phyloP scores from a whole-genome alignment of 2,797 vertebrate genomes.

The Mormyrops attenuatus region DNA sequence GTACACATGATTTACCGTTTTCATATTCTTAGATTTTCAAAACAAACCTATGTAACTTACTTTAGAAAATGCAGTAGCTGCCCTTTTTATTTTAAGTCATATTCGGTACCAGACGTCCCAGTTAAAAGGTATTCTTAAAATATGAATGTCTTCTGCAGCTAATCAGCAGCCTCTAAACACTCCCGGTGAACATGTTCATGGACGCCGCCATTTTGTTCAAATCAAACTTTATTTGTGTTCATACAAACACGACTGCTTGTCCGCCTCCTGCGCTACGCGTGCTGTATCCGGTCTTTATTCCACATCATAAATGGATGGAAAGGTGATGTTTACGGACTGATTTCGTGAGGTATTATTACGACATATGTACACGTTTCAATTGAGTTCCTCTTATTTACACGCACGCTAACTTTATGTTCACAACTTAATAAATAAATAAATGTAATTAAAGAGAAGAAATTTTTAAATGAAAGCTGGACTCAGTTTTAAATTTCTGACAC shows the following conservation, averaged over 20 bases:
- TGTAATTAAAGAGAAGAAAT: neutral
- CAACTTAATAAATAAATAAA: neutral
- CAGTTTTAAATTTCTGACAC: neutral
- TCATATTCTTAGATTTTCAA: neutral
- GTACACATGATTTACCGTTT: neutral
- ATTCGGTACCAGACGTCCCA: neutral
- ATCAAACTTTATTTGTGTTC: constrained; percentile 58
- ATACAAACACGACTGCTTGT: neutral
- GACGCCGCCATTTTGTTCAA: constrained; percentile 61
- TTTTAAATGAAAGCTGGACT: neutral
- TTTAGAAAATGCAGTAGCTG: neutral
- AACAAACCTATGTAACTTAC: neutral
- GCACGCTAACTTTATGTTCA: neutral
- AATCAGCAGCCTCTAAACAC: constrained; percentile 19
- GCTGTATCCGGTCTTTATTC: neutral
- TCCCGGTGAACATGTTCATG: neutral
- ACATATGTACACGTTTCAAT: neutral
- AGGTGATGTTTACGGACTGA: neutral
- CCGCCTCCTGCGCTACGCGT: neutral
- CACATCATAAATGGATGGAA: neutral
- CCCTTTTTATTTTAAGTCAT: neutral
- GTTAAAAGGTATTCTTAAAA: constrained; percentile 10
- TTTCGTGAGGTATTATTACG: neutral
- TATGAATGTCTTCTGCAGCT: constrained; percentile 22
- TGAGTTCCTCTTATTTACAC: neutral